These are phyloP conservation scores for Bolinopsis microptera DNA, from an alignment of 37 sponge, comb jelly and placozoan genomes.

Conservation along the genomic window DNA sequence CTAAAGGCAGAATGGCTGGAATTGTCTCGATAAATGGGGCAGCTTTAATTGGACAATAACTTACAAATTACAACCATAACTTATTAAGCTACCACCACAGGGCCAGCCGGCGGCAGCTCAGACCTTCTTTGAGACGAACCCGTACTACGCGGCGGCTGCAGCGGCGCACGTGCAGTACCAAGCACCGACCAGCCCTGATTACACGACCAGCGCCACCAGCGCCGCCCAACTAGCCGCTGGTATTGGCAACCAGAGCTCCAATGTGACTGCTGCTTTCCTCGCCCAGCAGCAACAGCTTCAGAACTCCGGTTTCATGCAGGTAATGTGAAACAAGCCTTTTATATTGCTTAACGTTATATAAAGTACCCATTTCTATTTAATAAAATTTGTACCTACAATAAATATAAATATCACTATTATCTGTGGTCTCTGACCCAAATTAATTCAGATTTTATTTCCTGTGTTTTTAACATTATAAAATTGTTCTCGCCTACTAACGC, in stretches of 20 bases:
- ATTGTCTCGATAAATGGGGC: too few species aligned
- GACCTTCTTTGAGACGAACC: slow-evolving; percentile 41
- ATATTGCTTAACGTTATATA: background rate
- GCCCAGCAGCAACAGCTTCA: slow-evolving; percentile 52
- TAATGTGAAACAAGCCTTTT: background rate
- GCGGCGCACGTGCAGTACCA: slow-evolving; percentile 56
- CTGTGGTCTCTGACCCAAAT: background rate
- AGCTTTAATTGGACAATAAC: too few species aligned
- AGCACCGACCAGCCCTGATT: slow-evolving; percentile 41
- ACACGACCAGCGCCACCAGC: background rate
- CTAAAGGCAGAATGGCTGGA: too few species aligned
- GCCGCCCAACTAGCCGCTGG: background rate
- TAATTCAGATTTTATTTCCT: background rate
- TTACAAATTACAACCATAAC: too few species aligned
- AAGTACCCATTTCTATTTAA: background rate
- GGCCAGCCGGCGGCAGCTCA: slow-evolving; percentile 43
- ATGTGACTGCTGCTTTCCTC: background rate
- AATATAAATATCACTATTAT: background rate
- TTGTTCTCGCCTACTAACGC: slow-evolving; percentile 24
- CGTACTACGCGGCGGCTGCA: slow-evolving; percentile 63
- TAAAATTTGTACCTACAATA: too few species aligned
- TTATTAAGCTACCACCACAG: background rate
- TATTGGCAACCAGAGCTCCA: too few species aligned
- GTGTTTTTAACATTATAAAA: too few species aligned
- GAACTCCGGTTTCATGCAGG: slow-evolving; percentile 58